These are phyloP conservation scores for Carduelis carduelis DNA, from an alignment of 2,797 vertebrate species.

Conservation along the genomic window DNA sequence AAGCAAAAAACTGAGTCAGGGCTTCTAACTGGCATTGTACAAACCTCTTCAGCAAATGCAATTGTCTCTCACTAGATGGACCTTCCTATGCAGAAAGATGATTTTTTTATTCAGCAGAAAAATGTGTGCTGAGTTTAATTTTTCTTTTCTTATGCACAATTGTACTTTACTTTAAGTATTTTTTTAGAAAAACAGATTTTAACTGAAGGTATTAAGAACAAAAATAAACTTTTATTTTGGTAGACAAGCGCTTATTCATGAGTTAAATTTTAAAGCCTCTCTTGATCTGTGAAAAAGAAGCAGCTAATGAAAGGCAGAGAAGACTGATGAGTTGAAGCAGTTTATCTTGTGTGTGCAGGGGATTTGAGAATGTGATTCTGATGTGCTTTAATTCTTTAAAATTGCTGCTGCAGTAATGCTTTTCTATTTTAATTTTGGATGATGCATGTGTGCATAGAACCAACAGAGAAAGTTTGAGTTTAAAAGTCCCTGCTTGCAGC, in stretches of 20 bases:
- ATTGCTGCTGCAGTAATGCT: neutral
- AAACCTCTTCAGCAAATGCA: neutral
- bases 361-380: neutral
- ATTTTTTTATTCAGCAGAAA: neutral
- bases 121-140: accelerated
- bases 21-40: neutral
- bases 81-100: neutral
- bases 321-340: neutral
- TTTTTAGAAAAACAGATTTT: neutral
- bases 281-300: neutral
- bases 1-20: neutral
- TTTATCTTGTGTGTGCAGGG: neutral
- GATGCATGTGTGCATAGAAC: neutral
- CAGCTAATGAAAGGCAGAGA: neutral
- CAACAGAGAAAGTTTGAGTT: neutral
- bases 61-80: neutral
- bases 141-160: neutral
- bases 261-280: neutral
- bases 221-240: neutral
- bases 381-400: neutral
- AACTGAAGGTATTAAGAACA: neutral
- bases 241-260: neutral
- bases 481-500: neutral
- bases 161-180: neutral
- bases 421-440: neutral